Evolutionary conservation across 2,113 vertebrate species (phyloP).

Genomic region (Platysternon megacephalum): DNA sequence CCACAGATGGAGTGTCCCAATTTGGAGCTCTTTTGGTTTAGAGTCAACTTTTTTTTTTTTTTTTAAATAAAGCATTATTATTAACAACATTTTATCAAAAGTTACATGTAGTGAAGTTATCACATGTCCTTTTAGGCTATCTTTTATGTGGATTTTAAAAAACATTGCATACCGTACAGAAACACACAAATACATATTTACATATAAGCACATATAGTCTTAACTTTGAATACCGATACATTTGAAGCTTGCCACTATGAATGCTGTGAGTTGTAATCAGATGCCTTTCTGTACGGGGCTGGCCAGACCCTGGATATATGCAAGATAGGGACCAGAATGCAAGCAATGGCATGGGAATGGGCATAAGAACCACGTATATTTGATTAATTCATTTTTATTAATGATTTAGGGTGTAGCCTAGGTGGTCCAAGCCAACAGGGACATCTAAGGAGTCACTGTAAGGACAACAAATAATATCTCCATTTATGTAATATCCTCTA

Average conservation of each 20-base stretch:
- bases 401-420: not conserved
- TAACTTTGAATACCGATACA: not conserved
- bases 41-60: too few species aligned
- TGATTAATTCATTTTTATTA: not conserved
- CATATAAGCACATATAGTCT: not conserved
- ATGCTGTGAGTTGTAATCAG: not conserved
- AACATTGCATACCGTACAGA: fast-evolving
- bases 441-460: fast-evolving
- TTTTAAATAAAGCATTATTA: not conserved
- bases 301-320: not conserved
- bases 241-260: not conserved
- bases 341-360: not conserved
- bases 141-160: fast-evolving
- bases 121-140: not conserved
- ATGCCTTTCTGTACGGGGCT: not conserved
- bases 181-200: not conserved
- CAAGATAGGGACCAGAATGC: not conserved
- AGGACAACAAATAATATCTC: not conserved
- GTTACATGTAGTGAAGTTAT: not conserved
- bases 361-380: fast-evolving
- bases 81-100: not conserved
- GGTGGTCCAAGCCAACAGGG: not conserved
- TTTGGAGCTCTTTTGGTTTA: not conserved
- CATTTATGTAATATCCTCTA: not conserved
- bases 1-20: not conserved